Conservation (phyloP, 2,797 vertebrate genomes). For the Strix occidentalis region DNA sequence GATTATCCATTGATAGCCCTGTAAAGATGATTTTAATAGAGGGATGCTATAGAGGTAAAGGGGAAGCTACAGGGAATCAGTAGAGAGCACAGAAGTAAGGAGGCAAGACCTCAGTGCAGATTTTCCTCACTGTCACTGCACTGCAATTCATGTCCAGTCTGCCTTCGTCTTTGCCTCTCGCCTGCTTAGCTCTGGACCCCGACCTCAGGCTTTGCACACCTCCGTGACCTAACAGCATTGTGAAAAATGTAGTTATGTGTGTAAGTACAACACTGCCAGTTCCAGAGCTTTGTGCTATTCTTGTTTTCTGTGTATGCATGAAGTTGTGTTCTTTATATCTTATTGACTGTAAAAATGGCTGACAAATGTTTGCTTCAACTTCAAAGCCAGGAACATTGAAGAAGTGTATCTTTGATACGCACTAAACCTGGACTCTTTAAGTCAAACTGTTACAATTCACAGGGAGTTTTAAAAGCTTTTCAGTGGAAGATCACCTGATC, state of each 20-base stretch:
- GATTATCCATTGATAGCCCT: neutral
- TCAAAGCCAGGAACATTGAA: neutral
- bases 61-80: neutral
- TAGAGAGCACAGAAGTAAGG: neutral
- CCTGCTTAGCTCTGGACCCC: neutral
- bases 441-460: neutral
- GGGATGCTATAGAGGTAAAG: neutral
- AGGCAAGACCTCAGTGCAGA: neutral
- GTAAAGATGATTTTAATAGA: neutral
- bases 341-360: neutral
- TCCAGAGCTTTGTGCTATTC: neutral
- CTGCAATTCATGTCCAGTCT: neutral
- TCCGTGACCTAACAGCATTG: no score
- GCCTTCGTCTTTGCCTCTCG: neutral
- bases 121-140: neutral
- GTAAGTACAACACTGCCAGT: neutral
- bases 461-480: neutral
- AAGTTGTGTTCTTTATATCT: neutral
- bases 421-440: neutral
- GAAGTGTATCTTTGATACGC: neutral
- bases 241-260: neutral
- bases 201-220: neutral
- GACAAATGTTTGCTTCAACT: neutral
- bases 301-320: neutral
- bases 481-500: neutral